Evolutionary conservation across 2,888 invertebrate species (phyloP).

Genomic region (Ditula angustiorana): DNA sequence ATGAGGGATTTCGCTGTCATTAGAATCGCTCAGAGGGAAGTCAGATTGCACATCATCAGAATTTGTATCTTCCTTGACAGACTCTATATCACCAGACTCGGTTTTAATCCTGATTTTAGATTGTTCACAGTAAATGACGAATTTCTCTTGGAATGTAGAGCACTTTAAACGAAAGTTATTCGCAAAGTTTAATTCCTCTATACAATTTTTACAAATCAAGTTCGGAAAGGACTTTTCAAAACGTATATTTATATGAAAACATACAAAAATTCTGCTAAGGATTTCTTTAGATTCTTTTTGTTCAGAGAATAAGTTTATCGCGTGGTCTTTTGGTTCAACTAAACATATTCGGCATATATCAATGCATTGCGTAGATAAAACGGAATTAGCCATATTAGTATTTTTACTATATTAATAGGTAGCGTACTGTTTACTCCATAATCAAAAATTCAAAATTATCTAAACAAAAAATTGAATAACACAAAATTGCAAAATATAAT

Average conservation of each 20-base stretch:
- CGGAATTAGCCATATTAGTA: background rate
- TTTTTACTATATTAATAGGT: too few relatives aligned
- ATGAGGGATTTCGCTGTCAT: slow-evolving; percentile 3
- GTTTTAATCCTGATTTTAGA: background rate
- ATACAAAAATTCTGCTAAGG: slow-evolving; percentile 60
- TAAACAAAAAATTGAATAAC: too few relatives aligned
- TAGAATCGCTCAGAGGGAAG: slow-evolving; percentile 27
- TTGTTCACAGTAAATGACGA: slow-evolving; percentile 47
- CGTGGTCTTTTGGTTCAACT: slow-evolving; percentile 41
- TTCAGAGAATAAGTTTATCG: slow-evolving; percentile 54
- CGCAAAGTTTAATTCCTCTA: slow-evolving; percentile 61
- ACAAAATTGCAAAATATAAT: too few relatives aligned
- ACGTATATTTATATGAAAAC: slow-evolving; percentile 65
- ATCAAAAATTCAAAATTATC: too few relatives aligned
- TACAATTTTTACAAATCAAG: slow-evolving; percentile 63
- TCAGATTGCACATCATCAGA: slow-evolving; percentile 43
- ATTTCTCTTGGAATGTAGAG: slow-evolving; percentile 61
- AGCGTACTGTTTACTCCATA: too few relatives aligned
- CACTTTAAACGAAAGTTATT: slow-evolving; percentile 69
- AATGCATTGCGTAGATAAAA: background rate
- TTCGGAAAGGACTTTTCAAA: slow-evolving; percentile 58
- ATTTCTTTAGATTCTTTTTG: slow-evolving; percentile 54
- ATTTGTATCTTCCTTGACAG: slow-evolving; percentile 21
- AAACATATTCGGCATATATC: slow-evolving; percentile 68
- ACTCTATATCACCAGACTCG: slow-evolving; percentile 11